phyloP scores from a whole-genome alignment of 2,888 invertebrate genomes.

The Mongoloraphidia duomilia region DNA sequence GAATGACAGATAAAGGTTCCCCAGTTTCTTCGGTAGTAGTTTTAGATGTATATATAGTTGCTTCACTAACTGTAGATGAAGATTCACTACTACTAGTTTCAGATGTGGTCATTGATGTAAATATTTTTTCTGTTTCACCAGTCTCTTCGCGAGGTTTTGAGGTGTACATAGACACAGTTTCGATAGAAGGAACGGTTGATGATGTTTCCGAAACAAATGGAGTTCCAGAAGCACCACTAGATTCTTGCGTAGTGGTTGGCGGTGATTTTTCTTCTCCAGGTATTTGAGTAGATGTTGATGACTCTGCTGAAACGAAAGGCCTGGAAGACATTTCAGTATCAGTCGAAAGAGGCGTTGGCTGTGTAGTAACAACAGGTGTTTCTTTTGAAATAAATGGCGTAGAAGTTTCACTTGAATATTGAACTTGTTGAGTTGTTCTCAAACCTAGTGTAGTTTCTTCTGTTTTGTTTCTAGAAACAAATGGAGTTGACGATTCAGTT shows the following conservation, averaged over 20 bases:
- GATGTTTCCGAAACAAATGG: no score
- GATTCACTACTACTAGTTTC: not conserved
- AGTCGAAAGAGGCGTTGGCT: no score
- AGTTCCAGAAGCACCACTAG: no score
- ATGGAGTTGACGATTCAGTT: constrained; percentile 6
- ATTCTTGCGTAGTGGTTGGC: no score
- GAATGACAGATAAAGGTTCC: constrained; percentile 5
- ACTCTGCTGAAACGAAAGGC: no score
- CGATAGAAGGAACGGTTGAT: no score
- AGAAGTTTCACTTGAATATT: not conserved
- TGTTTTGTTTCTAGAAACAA: constrained; percentile 4
- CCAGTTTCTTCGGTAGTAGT: constrained; percentile 7
- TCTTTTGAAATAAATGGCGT: not conserved
- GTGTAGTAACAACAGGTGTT: not conserved
- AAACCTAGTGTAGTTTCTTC: not conserved
- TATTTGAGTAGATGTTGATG: no score
- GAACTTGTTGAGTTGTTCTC: not conserved
- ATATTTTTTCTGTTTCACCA: constrained; percentile 14
- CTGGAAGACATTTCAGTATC: no score
- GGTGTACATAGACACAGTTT: not conserved
- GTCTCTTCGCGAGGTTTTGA: constrained; percentile 16
- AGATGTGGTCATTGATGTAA: constrained; percentile 11
- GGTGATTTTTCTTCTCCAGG: no score
- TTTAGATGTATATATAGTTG: constrained; percentile 1
- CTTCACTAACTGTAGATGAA: constrained; percentile 5